phyloP scores from a whole-genome alignment of 2,797 vertebrate species.

The Odontamblyopus rebecca region DNA sequence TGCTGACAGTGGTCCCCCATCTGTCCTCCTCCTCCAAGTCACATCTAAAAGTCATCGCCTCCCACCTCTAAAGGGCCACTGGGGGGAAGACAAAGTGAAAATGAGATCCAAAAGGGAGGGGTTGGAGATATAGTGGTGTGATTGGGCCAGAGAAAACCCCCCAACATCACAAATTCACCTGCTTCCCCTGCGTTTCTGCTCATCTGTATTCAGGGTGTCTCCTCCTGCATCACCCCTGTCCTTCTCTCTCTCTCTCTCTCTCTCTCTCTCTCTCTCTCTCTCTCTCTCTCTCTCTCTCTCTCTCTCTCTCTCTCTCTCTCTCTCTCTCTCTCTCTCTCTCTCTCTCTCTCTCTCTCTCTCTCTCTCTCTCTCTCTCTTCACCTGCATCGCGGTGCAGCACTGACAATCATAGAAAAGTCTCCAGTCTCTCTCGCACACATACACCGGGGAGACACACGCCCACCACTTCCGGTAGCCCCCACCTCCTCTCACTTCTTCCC shows the following conservation, averaged over 20 bases:
- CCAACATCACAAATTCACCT: constrained; percentile 78
- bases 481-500: constrained; percentile 52
- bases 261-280: constrained; percentile 68
- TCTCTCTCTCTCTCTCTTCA: constrained; percentile 73
- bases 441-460: constrained; percentile 66
- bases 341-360: constrained; percentile 68
- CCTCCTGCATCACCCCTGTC: constrained; percentile 65
- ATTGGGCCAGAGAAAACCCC: constrained; percentile 72
- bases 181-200: constrained; percentile 73
- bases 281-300: constrained; percentile 72
- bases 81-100: constrained; percentile 41
- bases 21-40: constrained; percentile 60
- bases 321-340: constrained; percentile 64
- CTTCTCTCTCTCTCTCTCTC: constrained; percentile 63
- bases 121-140: constrained; percentile 58
- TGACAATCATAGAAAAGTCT: constrained; percentile 62
- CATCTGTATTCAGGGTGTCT: constrained; percentile 76
- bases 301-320: constrained; percentile 67
- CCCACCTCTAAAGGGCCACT: constrained; percentile 55
- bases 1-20: constrained; percentile 58
- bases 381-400: constrained; percentile 74
- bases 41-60: constrained; percentile 69
- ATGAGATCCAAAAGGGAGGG: constrained; percentile 43
- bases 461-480: constrained; percentile 68
- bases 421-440: constrained; percentile 44